Percentiles rank a stretch among this genome's conserved stretches.
Conservation (phyloP, 2,888 invertebrate species). For the Xestia sexstrigata region DNA sequence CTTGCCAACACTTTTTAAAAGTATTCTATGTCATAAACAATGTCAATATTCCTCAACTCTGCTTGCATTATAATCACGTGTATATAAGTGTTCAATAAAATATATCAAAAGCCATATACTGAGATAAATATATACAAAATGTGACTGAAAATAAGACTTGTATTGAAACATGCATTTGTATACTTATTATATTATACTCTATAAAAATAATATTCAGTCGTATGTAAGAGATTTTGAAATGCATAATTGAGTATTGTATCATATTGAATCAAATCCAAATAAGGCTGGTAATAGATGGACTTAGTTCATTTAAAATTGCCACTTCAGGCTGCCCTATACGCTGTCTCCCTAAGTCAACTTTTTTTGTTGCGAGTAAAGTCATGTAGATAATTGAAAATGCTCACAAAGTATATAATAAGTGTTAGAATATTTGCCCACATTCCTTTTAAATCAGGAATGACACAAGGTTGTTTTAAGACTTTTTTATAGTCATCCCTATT, state of each 20-base stretch:
- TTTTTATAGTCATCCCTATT: constrained; percentile 57
- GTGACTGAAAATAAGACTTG: constrained; percentile 65
- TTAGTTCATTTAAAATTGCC: background rate
- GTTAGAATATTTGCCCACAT: constrained; percentile 67
- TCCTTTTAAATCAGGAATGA: constrained; percentile 62
- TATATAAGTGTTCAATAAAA: constrained; percentile 28
- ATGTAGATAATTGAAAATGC: constrained; percentile 66
- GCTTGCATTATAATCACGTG: background rate
- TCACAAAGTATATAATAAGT: constrained; percentile 64
- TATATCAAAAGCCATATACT: constrained; percentile 46
- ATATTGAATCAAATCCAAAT: constrained; percentile 4
- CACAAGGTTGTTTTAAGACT: constrained; percentile 57
- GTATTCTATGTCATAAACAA: constrained; percentile 1
- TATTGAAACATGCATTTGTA: constrained; percentile 60
- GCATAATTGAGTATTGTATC: constrained; percentile 39
- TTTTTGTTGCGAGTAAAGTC: constrained; percentile 28
- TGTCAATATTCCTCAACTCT: background rate
- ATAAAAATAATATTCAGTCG: too few relatives aligned
- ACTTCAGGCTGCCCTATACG: background rate
- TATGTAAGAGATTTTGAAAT: constrained; percentile 17
- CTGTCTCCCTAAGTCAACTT: background rate
- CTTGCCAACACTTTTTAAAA: background rate
- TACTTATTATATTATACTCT: constrained; percentile 37
- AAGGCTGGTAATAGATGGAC: background rate
- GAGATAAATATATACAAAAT: constrained; percentile 34